Base-by-base conservation (phyloP, 1,140 invertebrate genomes). In the Meteorus sp. region DNA sequence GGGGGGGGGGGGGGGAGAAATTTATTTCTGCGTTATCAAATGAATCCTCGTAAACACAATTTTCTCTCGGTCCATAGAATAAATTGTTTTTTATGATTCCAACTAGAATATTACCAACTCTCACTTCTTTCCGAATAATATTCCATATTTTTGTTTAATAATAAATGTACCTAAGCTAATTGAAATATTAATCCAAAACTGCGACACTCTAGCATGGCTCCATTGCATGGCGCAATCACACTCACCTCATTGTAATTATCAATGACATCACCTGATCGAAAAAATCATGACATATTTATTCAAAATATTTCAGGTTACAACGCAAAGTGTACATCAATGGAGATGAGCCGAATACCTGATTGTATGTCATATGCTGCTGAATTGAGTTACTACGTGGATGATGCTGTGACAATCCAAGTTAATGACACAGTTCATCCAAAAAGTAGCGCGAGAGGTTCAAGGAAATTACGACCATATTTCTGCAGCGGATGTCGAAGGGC, bases 401-500 rank as follows among this genome's bases (percentile, higher is more conserved):
- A 67, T 22, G 59, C 64, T 13, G 53, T 57, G 2, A 67, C 67
- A 29, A 25, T 48, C 0, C 58, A 60, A 13, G 15, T 35, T 0
- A 48, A 48, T 1, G 43, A 54, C n/a, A 9, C 19, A 22, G 48
- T 20, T 2, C 35, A 64, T 20, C 52, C 56, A 22, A 61, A 62
- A 11, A 8, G 52, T 4, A 57, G 17, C 15, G 19, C 53, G 0
- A 15, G 17, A 60, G 0, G 59, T 19, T 15, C 11, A 0, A 67
- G 60, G 11, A 53, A 56, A 1, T 43, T 62, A 0, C 67, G 65
- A 47, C 58, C 65, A 19, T 67, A 67, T 20, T 62, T 61, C 8
- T 76, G 74, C 51, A 64, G 60, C 27, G 69, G 61, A 3, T 82
- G 80, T 56, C 73, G 75, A 15, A 64, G 75, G 17, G 59, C 62